A percentile compares a stretch with the other conserved stretches of the same genome.
These are phyloP conservation scores for Limulus polyphemus DNA, from an alignment of 2,888 invertebrate species.

Conservation along the genomic window DNA sequence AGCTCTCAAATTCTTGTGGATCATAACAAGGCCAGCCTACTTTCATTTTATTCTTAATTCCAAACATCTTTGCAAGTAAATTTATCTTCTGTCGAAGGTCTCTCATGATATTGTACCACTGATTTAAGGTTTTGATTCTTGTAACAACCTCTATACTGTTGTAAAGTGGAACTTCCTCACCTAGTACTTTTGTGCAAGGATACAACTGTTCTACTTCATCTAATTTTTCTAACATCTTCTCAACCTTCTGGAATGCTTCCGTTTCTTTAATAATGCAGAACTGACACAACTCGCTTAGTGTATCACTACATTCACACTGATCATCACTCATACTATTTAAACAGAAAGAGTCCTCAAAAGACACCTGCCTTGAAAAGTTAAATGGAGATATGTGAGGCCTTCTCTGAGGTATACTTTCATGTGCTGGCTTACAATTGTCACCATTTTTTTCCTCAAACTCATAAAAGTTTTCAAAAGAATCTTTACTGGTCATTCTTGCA, in stretches of 20 bases:
- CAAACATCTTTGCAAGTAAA: constrained; percentile 41
- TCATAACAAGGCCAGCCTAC: constrained; percentile 35
- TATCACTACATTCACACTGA: constrained; percentile 10
- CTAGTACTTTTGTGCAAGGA: constrained; percentile 69
- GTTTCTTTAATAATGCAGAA: constrained; percentile 58
- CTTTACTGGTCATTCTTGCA: not conserved
- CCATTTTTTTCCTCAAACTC: not conserved
- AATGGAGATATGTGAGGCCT: not conserved
- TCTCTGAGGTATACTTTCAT: not conserved
- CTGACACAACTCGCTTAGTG: constrained; percentile 45
- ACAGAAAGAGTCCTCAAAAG: too few relatives aligned
- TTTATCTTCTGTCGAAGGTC: constrained; percentile 69
- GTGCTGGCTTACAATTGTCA: not conserved
- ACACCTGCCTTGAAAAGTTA: not conserved
- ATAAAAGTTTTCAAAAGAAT: not conserved
- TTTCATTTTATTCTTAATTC: constrained; percentile 30
- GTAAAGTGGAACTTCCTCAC: constrained; percentile 55
- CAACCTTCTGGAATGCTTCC: constrained; percentile 59
- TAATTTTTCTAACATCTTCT: constrained; percentile 54
- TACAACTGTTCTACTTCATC: constrained; percentile 67
- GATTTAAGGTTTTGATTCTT: constrained; percentile 64
- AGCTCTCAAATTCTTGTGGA: constrained; percentile 1
- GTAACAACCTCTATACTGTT: constrained; percentile 51
- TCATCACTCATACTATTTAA: not conserved
- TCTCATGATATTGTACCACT: constrained; percentile 81